phyloP scores from a whole-genome alignment of 2,113 vertebrate species.

The Mesoclemmys tuberculata region DNA sequence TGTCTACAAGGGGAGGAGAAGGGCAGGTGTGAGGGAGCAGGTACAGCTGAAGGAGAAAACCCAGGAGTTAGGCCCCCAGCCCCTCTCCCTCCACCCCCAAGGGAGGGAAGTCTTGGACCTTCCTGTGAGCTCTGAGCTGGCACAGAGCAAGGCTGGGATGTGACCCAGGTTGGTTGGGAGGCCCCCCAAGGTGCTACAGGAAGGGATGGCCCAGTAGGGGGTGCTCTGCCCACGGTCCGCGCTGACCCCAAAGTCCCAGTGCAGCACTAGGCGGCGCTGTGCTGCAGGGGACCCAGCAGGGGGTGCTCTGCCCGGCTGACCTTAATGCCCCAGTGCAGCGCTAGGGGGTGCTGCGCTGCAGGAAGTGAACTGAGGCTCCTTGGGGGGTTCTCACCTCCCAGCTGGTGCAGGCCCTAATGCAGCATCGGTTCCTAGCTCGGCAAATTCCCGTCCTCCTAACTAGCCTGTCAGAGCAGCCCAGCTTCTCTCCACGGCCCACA shows the following conservation, averaged over 20 bases:
- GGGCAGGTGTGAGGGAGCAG: not conserved
- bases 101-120: not conserved
- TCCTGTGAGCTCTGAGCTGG: too few relatives aligned
- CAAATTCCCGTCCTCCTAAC: not conserved
- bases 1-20: conserved; percentile 80
- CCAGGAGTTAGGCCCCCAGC: not conserved
- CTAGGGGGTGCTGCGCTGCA: not conserved
- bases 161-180: not conserved
- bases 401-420: not conserved
- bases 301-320: not conserved
- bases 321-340: not conserved
- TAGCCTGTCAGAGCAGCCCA: not conserved
- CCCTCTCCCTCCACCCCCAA: not conserved
- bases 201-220: not conserved
- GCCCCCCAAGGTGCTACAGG: not conserved
- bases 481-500: not conserved
- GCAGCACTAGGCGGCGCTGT: not conserved
- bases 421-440: not conserved
- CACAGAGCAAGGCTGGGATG: not conserved
- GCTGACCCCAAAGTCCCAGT: not conserved
- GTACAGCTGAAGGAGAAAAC: not conserved
- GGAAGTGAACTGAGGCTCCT: not conserved
- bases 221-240: not conserved
- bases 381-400: not conserved
- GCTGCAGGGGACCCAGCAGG: not conserved